These are phyloP conservation scores for Drosophila testacea DNA, from an alignment of 2,888 invertebrate genomes.

Conservation along the genomic window DNA sequence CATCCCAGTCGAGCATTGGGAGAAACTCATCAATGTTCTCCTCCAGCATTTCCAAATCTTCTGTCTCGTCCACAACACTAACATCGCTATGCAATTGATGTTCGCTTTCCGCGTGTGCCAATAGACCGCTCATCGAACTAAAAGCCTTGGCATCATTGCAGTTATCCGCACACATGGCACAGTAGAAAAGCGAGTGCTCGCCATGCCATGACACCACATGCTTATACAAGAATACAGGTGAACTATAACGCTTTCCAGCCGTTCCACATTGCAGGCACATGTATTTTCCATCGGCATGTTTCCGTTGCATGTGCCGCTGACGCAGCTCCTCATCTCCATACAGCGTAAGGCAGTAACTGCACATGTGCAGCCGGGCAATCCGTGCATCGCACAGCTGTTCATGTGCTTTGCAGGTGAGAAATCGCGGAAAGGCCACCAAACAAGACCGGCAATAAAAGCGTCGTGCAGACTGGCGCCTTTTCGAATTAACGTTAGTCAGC, in stretches of 20 bases:
- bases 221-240: slow-evolving; percentile 58
- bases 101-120: slow-evolving; percentile 58
- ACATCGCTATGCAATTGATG: slow-evolving; percentile 42
- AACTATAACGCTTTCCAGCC: slow-evolving; percentile 60
- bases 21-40: slow-evolving; percentile 71
- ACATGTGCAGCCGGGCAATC: slow-evolving; percentile 49
- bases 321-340: slow-evolving; percentile 56
- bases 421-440: slow-evolving; percentile 47
- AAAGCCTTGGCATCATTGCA: slow-evolving; percentile 59
- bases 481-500: not conserved
- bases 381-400: slow-evolving; percentile 53
- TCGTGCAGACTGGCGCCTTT: slow-evolving; percentile 22
- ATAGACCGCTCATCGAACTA: slow-evolving; percentile 39
- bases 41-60: slow-evolving; percentile 66
- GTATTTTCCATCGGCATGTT: slow-evolving; percentile 50
- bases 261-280: slow-evolving; percentile 65
- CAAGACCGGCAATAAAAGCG: slow-evolving; percentile 55
- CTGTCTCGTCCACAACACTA: slow-evolving; percentile 64
- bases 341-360: slow-evolving; percentile 62
- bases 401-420: slow-evolving; percentile 50
- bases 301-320: slow-evolving; percentile 57
- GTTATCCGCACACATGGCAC: slow-evolving; percentile 62
- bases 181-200: slow-evolving; percentile 64
- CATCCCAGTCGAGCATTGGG: slow-evolving; percentile 68
- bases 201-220: slow-evolving; percentile 70